These are phyloP conservation scores for Apus apus DNA, from an alignment of 2,113 vertebrate species.

Conservation along the genomic window DNA sequence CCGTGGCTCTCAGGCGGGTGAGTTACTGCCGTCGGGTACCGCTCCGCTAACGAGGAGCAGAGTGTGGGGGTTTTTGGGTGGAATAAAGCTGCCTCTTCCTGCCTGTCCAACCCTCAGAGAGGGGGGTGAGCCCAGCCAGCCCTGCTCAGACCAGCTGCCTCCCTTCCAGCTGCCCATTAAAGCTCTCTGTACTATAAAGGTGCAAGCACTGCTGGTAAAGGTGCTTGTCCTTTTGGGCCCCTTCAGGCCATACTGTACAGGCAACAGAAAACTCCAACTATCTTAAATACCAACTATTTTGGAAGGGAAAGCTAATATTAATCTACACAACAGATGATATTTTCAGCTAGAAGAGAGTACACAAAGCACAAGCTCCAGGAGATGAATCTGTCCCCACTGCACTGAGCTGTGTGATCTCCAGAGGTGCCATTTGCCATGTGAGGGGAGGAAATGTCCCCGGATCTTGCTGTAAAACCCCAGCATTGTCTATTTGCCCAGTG, in stretches of 20 bases:
- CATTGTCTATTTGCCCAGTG: not conserved
- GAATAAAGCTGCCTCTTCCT: not conserved
- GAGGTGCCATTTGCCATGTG: fast-evolving
- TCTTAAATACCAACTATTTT: not conserved
- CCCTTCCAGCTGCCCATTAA: not conserved
- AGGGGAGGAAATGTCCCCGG: fast-evolving
- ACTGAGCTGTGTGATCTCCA: not conserved
- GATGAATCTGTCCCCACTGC: not conserved
- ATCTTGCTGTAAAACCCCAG: not conserved
- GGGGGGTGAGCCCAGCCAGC: not conserved
- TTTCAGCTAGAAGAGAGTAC: not conserved
- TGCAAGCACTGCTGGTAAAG: not conserved
- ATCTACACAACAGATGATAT: not conserved
- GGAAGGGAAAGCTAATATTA: not conserved
- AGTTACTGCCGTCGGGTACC: not conserved
- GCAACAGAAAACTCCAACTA: not conserved
- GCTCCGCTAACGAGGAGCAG: not conserved
- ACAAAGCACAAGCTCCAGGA: not conserved
- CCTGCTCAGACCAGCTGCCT: not conserved
- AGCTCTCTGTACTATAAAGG: not conserved
- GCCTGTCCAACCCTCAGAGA: not conserved
- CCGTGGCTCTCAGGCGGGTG: not conserved
- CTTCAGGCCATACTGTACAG: not conserved
- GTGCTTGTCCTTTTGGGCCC: not conserved
- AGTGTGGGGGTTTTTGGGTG: not conserved